Conservation (phyloP, 2,113 vertebrate genomes). For the Felis chaus region DNA sequence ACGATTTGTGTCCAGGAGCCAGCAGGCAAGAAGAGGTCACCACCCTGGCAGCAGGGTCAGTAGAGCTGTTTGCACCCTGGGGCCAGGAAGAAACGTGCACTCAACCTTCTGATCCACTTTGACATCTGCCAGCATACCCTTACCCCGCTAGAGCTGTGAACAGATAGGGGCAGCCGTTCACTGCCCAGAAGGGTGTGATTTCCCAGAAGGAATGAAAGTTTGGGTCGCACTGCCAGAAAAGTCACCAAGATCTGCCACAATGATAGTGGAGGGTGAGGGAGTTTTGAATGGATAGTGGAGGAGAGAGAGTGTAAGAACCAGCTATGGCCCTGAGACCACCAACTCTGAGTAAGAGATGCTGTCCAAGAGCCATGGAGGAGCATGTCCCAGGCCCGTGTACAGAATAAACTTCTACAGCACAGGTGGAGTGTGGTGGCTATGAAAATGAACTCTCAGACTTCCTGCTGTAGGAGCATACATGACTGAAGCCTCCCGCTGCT, state of each 20-base stretch:
- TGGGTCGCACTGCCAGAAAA: neutral
- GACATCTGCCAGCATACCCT: neutral
- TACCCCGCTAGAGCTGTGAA: neutral
- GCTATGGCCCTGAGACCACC: neutral
- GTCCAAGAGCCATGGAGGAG: neutral
- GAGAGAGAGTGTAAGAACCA: neutral
- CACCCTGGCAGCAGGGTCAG: too few species aligned
- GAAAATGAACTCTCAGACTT: neutral
- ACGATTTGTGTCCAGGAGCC: neutral
- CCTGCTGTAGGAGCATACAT: neutral
- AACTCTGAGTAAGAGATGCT: neutral
- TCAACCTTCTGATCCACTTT: neutral
- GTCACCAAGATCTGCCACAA: accelerated
- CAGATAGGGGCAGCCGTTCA: neutral
- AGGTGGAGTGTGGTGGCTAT: neutral
- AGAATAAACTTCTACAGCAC: neutral
- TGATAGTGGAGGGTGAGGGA: neutral
- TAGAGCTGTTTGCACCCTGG: neutral
- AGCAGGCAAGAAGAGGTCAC: neutral
- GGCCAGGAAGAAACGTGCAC: neutral
- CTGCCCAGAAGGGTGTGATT: neutral
- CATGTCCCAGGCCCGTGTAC: neutral
- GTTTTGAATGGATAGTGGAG: neutral
- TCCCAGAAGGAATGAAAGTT: neutral
- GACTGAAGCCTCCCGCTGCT: neutral